Percentiles rank a stretch among this genome's conserved stretches.
Conservation (phyloP, 1,140 invertebrate species). For the Psix sp. region DNA sequence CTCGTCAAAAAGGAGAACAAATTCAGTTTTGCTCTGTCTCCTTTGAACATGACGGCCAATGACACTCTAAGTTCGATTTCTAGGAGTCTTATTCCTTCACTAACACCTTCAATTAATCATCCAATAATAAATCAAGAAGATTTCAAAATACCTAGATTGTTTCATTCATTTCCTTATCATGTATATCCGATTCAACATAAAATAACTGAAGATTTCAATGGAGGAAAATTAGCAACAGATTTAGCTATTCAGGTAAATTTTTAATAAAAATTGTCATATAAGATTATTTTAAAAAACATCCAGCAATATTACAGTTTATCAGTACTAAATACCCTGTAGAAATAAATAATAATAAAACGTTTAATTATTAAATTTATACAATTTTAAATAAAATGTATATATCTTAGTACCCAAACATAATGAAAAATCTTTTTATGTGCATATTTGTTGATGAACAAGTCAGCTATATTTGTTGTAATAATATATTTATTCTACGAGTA, state of each 20-base stretch:
- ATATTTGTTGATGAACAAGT: too few species aligned
- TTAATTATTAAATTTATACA: too few species aligned
- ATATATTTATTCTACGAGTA: too few species aligned
- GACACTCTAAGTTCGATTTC: constrained; percentile 77
- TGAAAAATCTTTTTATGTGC: too few species aligned
- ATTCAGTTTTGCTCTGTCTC: constrained; percentile 82
- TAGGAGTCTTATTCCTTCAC: constrained; percentile 80
- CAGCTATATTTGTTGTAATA: too few species aligned
- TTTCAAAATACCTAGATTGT: constrained; percentile 82
- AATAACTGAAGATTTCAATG: constrained; percentile 76
- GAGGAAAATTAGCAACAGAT: constrained; percentile 81
- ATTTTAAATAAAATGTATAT: too few species aligned
- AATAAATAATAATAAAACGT: too few species aligned
- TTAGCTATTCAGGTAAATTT: constrained; percentile 77
- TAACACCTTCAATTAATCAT: constrained; percentile 79
- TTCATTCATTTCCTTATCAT: constrained; percentile 84
- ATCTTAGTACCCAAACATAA: too few species aligned
- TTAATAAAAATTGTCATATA: too few species aligned
- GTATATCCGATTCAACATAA: constrained; percentile 83
- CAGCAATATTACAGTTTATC: too few species aligned
- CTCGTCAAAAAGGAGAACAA: constrained; percentile 85
- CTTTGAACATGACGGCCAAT: constrained; percentile 78
- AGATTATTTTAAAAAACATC: too few species aligned
- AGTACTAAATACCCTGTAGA: too few species aligned
- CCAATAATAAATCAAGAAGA: constrained; percentile 80